phyloP scores from a whole-genome alignment of 92 coral and sea anemone genomes.

The Virgularia gustaviana region DNA sequence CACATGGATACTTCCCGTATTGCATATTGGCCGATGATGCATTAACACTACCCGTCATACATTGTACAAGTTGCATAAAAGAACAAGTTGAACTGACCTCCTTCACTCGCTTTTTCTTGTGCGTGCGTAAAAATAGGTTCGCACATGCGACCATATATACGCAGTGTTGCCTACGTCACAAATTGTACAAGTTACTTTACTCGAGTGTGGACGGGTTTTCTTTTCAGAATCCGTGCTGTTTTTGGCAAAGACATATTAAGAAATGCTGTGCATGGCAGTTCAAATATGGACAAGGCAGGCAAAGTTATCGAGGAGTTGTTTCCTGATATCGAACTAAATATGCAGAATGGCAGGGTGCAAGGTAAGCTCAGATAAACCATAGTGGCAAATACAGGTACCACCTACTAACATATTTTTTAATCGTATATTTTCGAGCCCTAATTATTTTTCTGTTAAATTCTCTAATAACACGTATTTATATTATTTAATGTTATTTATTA shows the following conservation, averaged over 20 bases:
- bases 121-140: neutral
- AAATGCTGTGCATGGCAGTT: constrained; percentile 96
- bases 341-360: constrained; percentile 82
- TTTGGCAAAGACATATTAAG: constrained; percentile 78
- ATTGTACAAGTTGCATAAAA: too few relatives aligned
- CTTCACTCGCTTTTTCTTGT: neutral
- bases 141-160: too few relatives aligned
- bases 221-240: constrained; percentile 73
- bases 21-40: too few relatives aligned
- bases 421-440: neutral
- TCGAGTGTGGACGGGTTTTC: too few relatives aligned
- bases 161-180: neutral
- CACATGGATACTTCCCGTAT: neutral
- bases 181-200: neutral
- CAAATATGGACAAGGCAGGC: constrained; percentile 71
- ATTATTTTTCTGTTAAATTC: neutral
- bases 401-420: neutral
- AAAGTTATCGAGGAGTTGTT: constrained; percentile 76
- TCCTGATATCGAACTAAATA: constrained; percentile 82
- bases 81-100: too few relatives aligned
- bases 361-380: too few relatives aligned
- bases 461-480: neutral
- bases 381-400: neutral
- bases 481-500: too few relatives aligned
- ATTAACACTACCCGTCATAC: too few relatives aligned